A percentile compares a stretch with the other conserved stretches of the same genome.
phyloP scores from a whole-genome alignment of 2,113 vertebrate species.

The Acrocephalus kingi region DNA sequence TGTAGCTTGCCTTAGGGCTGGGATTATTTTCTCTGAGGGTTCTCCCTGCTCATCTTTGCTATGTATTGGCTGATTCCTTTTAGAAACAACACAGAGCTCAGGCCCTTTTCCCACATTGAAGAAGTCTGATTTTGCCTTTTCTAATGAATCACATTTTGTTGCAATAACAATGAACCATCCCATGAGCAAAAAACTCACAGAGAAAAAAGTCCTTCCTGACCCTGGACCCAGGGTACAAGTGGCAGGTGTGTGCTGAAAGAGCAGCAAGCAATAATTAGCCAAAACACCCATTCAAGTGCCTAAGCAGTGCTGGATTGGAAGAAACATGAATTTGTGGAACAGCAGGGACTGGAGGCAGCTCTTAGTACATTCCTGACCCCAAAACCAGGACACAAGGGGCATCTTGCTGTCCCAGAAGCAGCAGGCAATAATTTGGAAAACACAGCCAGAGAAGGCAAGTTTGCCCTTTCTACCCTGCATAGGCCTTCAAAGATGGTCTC shows the following conservation, averaged over 20 bases:
- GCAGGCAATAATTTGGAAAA: neutral
- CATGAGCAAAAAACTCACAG: neutral
- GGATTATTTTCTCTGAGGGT: neutral
- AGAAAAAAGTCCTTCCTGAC: neutral
- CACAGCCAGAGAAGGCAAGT: neutral
- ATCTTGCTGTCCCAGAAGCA: neutral
- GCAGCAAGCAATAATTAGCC: neutral
- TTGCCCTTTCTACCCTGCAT: neutral
- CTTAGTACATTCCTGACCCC: neutral
- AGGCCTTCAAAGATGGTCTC: neutral
- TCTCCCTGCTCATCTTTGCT: neutral
- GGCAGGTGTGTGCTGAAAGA: neutral
- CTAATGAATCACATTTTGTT: neutral
- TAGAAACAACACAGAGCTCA: neutral
- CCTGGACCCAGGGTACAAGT: neutral
- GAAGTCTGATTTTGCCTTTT: neutral
- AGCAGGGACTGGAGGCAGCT: neutral
- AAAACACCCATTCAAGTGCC: neutral
- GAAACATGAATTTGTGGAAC: neutral
- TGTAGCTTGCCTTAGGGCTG: neutral
- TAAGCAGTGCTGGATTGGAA: neutral
- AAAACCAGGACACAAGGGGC: neutral
- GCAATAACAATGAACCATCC: no score
- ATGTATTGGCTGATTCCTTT: neutral
- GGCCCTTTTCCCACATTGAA: neutral